phyloP scores from a whole-genome alignment of 2,888 invertebrate genomes.

The Isoperla grammatica region DNA sequence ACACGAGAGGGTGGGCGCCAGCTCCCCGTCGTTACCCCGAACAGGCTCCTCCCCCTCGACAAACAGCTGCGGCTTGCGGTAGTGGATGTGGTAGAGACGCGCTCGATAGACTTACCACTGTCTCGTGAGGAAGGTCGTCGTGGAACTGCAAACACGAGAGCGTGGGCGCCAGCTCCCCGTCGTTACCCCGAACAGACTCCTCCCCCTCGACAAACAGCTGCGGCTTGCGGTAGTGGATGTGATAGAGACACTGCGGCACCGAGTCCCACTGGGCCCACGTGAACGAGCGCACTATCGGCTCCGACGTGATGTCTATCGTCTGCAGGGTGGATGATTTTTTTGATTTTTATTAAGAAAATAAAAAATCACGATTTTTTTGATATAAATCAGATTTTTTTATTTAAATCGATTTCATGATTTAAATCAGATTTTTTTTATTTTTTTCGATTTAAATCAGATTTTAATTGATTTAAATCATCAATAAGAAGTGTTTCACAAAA shows the following conservation, averaged over 20 bases:
- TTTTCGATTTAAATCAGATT: too few relatives aligned
- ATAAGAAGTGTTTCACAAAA: too few relatives aligned
- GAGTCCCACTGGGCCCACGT: slow-evolving; percentile 88
- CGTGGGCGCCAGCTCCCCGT: slow-evolving; percentile 59
- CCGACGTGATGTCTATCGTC: slow-evolving; percentile 36
- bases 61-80: slow-evolving; percentile 62
- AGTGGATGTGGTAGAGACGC: slow-evolving; percentile 78
- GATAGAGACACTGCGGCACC: slow-evolving; percentile 70
- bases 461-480: too few relatives aligned
- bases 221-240: slow-evolving; percentile 72
- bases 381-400: too few relatives aligned
- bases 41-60: slow-evolving; percentile 60
- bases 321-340: slow-evolving; percentile 2
- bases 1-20: slow-evolving; percentile 71
- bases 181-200: slow-evolving; percentile 55
- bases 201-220: slow-evolving; percentile 61
- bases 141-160: slow-evolving; percentile 82
- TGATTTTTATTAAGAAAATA: background rate
- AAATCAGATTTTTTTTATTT: too few relatives aligned
- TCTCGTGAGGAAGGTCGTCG: slow-evolving; percentile 79
- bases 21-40: slow-evolving; percentile 51
- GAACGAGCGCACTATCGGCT: slow-evolving; percentile 60
- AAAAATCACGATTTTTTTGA: background rate
- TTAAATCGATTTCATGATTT: background rate
- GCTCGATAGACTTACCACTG: slow-evolving; percentile 65